These are phyloP conservation scores for Diceros bicornis DNA, from an alignment of 2,797 vertebrate species.

Conservation along the genomic window DNA sequence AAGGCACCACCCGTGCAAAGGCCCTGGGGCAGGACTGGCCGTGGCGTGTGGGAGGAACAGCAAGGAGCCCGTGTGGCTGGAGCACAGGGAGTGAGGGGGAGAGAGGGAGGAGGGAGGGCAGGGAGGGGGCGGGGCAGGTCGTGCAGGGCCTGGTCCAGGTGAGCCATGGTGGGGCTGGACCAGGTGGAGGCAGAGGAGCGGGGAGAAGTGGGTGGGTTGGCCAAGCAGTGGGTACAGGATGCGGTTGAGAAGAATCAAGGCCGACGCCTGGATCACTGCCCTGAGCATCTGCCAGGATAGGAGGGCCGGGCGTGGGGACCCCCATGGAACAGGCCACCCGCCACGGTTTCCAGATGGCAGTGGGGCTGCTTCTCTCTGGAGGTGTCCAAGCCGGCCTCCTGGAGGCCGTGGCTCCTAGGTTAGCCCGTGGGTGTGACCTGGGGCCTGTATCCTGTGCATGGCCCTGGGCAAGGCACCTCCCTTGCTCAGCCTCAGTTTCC, in stretches of 20 bases:
- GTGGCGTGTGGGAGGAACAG: not conserved
- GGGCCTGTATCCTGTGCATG: too few relatives aligned
- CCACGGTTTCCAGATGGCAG: not conserved
- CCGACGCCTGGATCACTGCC: not conserved
- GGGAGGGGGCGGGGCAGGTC: not conserved
- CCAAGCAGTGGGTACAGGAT: not conserved
- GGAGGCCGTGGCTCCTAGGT: not conserved
- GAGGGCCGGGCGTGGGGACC: not conserved
- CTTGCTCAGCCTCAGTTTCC: not conserved
- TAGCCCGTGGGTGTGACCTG: too few relatives aligned
- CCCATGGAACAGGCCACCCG: not conserved
- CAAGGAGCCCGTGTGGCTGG: rapidly evolving
- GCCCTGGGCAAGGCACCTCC: not conserved
- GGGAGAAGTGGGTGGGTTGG: too few relatives aligned
- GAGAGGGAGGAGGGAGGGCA: too few relatives aligned
- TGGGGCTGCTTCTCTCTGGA: not conserved
- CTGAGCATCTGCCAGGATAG: rapidly evolving
- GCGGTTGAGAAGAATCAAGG: not conserved
- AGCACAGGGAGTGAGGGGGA: not conserved
- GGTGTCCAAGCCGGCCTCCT: not conserved
- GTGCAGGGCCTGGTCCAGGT: not conserved
- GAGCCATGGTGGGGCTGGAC: too few relatives aligned
- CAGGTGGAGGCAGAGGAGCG: not conserved
- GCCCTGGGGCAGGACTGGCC: not conserved
- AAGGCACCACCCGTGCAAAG: not conserved